Percentiles rank a stretch among this genome's conserved stretches.
Conservation (phyloP, 2,113 vertebrate genomes). For the Pedetes capensis region DNA sequence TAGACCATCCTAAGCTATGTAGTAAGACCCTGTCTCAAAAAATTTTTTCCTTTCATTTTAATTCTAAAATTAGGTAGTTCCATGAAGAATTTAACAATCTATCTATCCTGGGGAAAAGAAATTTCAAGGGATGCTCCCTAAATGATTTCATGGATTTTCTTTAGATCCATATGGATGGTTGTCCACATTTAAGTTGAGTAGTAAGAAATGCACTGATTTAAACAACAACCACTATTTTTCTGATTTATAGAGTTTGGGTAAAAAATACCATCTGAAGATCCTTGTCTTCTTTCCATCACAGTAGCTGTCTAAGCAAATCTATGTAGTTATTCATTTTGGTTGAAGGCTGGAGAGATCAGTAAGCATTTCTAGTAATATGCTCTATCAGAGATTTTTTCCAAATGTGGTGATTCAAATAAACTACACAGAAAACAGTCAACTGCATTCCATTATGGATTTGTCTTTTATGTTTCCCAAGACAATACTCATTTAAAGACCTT, state of each 20-base stretch:
- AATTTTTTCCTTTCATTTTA: slow-evolving; percentile 39
- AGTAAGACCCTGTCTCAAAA: no score
- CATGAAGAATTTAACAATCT: background rate
- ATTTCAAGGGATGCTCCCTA: background rate
- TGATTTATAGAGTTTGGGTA: background rate
- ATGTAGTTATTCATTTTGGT: background rate
- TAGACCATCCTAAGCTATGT: no score
- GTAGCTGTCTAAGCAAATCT: background rate
- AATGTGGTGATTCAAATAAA: background rate
- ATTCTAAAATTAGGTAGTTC: background rate
- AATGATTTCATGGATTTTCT: background rate
- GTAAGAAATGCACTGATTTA: background rate
- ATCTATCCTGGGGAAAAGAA: background rate
- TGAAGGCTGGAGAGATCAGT: background rate
- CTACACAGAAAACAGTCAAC: background rate
- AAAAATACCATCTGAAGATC: background rate
- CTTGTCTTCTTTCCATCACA: background rate
- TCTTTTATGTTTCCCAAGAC: background rate
- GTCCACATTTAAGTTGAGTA: background rate
- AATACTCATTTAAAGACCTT: background rate
- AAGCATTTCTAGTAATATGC: slow-evolving; percentile 29
- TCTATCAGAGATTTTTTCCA: background rate
- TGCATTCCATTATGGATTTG: background rate
- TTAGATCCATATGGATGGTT: background rate
- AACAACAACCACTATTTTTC: background rate